These are phyloP conservation scores for Megaptera novaeangliae DNA, from an alignment of 2,113 vertebrate genomes.

Conservation along the genomic window DNA sequence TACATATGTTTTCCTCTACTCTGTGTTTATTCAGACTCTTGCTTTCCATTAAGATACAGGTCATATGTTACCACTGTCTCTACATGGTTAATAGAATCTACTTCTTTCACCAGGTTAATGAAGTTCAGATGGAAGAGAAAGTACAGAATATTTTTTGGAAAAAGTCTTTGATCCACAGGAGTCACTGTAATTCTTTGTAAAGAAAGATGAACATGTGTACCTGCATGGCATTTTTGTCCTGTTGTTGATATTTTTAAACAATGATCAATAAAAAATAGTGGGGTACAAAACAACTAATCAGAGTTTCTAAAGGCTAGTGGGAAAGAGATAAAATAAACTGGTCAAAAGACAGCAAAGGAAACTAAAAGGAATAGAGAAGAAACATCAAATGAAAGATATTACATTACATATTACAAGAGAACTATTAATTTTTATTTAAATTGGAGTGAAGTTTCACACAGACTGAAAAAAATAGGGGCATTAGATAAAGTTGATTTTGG, in stretches of 20 bases:
- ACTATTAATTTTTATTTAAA: not conserved
- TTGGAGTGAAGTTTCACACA: not conserved
- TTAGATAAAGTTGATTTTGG: not conserved
- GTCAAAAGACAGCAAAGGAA: not conserved
- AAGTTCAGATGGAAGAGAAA: not conserved
- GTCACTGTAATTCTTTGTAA: not conserved
- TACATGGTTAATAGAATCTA: not conserved
- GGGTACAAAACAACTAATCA: not conserved
- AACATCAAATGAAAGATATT: not conserved
- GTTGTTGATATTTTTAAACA: not conserved
- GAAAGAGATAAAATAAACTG: not conserved
- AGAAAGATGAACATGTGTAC: not conserved
- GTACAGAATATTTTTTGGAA: not conserved
- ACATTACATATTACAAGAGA: not conserved
- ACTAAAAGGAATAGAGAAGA: not conserved
- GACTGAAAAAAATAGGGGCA: not conserved
- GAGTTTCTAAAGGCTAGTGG: not conserved
- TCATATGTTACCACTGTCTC: not conserved
- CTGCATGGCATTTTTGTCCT: not conserved
- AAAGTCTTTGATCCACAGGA: not conserved
- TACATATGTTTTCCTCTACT: not conserved
- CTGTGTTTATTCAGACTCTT: not conserved
- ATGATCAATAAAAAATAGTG: not conserved
- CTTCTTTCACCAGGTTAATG: not conserved
- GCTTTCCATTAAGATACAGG: not conserved